Evolutionary conservation across 2,888 invertebrate genomes (phyloP).

Genomic region (Punctoribates punctum): DNA sequence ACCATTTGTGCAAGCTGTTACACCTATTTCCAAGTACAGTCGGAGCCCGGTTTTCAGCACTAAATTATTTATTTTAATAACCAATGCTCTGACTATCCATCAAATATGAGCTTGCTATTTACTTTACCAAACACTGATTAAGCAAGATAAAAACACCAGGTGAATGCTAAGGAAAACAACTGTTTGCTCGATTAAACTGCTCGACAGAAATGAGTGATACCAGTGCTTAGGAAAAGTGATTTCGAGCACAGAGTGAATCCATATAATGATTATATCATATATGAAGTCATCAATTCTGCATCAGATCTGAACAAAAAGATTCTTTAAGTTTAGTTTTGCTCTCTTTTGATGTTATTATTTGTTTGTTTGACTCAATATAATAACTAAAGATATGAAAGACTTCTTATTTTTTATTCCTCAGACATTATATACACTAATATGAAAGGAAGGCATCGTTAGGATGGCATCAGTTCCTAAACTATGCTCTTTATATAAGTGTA

Average conservation of each 20-base stretch:
- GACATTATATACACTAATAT: neutral
- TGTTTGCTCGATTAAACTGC: too few species aligned
- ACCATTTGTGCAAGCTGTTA: conserved; percentile 33
- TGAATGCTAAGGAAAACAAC: too few species aligned
- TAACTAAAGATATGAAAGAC: neutral
- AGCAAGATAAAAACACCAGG: too few species aligned
- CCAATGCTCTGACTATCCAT: neutral
- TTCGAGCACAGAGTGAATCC: neutral
- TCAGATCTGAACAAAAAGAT: conserved; percentile 3
- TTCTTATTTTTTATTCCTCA: neutral
- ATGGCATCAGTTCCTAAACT: too few species aligned
- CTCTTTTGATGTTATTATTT: neutral
- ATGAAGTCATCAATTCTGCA: conserved; percentile 36
- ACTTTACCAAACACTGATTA: too few species aligned
- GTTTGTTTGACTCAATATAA: neutral
- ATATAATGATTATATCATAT: neutral
- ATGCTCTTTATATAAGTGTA: too few species aligned
- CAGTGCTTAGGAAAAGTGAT: neutral
- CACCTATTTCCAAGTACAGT: conserved; percentile 2
- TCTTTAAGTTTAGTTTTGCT: neutral
- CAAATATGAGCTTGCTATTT: too few species aligned
- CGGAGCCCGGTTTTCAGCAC: neutral
- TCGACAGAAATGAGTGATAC: too few species aligned
- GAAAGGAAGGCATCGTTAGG: neutral
- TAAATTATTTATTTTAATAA: neutral